Evolutionary conservation across 2,888 invertebrate genomes (phyloP).

Genomic region (Microchrysa polita): DNA sequence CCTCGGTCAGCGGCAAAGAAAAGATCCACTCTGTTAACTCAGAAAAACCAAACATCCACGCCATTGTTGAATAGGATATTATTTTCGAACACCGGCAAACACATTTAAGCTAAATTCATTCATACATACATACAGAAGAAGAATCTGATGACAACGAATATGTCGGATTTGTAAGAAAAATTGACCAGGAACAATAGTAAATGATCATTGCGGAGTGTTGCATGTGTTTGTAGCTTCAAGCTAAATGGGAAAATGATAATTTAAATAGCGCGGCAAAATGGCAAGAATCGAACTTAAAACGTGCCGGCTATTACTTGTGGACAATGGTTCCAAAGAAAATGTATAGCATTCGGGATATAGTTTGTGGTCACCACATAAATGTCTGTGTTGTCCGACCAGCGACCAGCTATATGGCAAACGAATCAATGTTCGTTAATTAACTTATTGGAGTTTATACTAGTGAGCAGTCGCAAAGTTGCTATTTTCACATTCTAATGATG

Average conservation of each 20-base stretch:
- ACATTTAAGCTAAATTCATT: neutral
- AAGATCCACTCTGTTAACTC: neutral
- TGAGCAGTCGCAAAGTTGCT: too few species aligned
- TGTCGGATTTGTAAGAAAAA: conserved; percentile 31
- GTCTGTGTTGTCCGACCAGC: too few species aligned
- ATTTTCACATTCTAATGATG: too few species aligned
- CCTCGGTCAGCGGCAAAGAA: neutral
- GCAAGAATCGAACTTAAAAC: conserved; percentile 4
- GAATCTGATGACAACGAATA: conserved; percentile 37
- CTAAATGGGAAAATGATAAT: conserved; percentile 1
- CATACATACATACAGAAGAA: too few species aligned
- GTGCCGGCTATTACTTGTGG: conserved; percentile 1
- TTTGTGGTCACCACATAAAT: neutral
- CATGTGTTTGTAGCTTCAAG: neutral
- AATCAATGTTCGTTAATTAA: too few species aligned
- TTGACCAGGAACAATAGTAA: conserved; percentile 25
- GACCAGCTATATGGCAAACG: too few species aligned
- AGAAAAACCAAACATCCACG: neutral
- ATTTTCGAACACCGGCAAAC: neutral
- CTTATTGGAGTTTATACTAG: too few species aligned
- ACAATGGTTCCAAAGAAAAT: neutral
- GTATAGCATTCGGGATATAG: neutral
- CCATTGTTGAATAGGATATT: neutral
- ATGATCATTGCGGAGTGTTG: conserved; percentile 19
- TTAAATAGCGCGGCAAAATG: neutral